A percentile compares a stretch with the other conserved stretches of the same genome.
Evolutionary conservation across 2,888 invertebrate species (phyloP).

Genomic region (Eupithecia centaureata): DNA sequence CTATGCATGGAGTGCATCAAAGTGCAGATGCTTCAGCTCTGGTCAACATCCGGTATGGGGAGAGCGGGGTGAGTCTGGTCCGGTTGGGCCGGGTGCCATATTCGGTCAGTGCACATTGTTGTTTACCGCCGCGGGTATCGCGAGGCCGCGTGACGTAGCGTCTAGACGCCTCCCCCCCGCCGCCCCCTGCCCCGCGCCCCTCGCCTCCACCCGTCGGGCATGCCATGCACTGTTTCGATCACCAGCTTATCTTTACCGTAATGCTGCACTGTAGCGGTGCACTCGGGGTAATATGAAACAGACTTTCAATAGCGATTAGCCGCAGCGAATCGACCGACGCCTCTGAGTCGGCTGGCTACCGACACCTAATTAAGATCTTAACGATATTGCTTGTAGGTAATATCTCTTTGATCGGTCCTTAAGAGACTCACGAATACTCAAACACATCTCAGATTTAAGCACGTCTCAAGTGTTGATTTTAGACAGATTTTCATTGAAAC

Average conservation of each 20-base stretch:
- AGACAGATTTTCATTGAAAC: too few relatives aligned
- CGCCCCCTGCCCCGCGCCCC: constrained; percentile 48
- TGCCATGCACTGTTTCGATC: constrained; percentile 79
- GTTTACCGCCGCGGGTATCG: constrained; percentile 84
- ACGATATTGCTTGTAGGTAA: constrained; percentile 8
- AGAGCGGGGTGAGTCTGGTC: not conserved
- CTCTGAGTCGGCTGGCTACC: constrained; percentile 10
- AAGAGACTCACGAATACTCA: too few relatives aligned
- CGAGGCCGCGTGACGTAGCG: constrained; percentile 86
- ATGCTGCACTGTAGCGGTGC: constrained; percentile 71
- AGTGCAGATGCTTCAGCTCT: constrained; percentile 24
- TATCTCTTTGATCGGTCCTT: not conserved
- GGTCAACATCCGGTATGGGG: constrained; percentile 9
- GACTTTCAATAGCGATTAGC: constrained; percentile 31
- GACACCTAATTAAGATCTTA: constrained; percentile 13
- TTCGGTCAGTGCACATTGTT: constrained; percentile 84
- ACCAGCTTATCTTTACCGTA: constrained; percentile 81
- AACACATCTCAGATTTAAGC: too few relatives aligned
- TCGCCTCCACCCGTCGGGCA: constrained; percentile 56
- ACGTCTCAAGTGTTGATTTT: too few relatives aligned
- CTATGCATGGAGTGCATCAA: not conserved
- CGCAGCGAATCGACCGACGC: constrained; percentile 5
- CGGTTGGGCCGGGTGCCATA: constrained; percentile 72
- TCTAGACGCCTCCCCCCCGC: constrained; percentile 76
- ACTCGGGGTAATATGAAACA: constrained; percentile 47